Evolutionary conservation across 2,888 invertebrate genomes (phyloP).

Genomic region (Cheilosia variabilis): DNA sequence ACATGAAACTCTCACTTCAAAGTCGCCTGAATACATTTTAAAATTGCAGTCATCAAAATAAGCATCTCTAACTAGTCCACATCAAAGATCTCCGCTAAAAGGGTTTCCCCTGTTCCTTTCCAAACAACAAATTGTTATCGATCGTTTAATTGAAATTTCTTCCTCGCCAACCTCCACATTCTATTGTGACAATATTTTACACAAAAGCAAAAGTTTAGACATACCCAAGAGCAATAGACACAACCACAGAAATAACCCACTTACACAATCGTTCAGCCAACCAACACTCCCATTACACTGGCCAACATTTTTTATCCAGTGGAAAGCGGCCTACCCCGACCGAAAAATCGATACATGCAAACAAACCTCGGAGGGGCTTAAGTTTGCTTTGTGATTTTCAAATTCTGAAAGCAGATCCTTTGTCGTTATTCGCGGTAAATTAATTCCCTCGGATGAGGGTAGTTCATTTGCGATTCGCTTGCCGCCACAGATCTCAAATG

Average conservation of each 20-base stretch:
- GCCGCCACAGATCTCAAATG: slow-evolving; percentile 25
- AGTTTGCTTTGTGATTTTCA: slow-evolving; percentile 34
- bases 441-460: slow-evolving; percentile 34
- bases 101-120: no score
- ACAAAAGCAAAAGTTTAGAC: neutral
- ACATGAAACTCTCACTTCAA: no score
- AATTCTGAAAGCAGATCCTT: slow-evolving; percentile 34
- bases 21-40: no score
- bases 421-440: slow-evolving; percentile 31
- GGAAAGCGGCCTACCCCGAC: neutral
- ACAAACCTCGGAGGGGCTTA: neutral
- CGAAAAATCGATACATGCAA: slow-evolving; percentile 40
- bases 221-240: slow-evolving; percentile 12
- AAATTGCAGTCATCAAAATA: no score
- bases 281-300: slow-evolving; percentile 5
- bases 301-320: slow-evolving; percentile 38
- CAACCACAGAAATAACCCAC: slow-evolving; percentile 50
- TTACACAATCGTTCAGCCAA: slow-evolving; percentile 19
- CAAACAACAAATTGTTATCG: neutral
- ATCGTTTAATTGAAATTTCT: slow-evolving; percentile 46
- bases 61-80: no score
- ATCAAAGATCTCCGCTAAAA: no score
- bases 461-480: slow-evolving; percentile 17
- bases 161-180: slow-evolving; percentile 16
- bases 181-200: slow-evolving; percentile 24